A percentile compares a stretch with the other conserved stretches of the same genome.
Conservation (phyloP, 2,888 invertebrate genomes). For the Barypeithes pellucidus region DNA sequence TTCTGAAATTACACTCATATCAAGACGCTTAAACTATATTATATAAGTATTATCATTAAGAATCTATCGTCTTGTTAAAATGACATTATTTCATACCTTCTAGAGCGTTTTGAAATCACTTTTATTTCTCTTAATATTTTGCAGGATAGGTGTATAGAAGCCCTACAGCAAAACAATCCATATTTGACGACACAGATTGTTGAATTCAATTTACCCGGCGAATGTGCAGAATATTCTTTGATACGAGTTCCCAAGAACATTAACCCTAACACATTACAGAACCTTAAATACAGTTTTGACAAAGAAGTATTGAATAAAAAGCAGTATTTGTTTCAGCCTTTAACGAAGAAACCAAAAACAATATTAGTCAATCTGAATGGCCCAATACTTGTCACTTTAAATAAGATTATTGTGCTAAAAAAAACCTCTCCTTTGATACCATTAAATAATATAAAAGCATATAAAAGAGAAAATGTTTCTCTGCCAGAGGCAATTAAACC, state of each 20-base stretch:
- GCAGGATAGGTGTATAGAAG: conserved; percentile 22
- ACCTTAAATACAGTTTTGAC: conserved; percentile 51
- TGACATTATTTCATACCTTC: no score
- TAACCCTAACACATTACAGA: conserved; percentile 53
- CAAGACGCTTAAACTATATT: no score
- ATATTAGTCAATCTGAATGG: conserved; percentile 48
- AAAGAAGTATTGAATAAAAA: conserved; percentile 53
- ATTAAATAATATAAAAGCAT: conserved; percentile 46
- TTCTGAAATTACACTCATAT: no score
- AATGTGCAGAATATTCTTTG: conserved; percentile 53
- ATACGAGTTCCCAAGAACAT: conserved; percentile 59
- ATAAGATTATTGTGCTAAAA: conserved; percentile 56
- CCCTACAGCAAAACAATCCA: conserved; percentile 44
- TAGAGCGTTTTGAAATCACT: no score
- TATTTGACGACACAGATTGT: conserved; percentile 28
- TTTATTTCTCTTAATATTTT: neutral
- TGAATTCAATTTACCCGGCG: conserved; percentile 32
- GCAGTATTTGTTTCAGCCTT: conserved; percentile 57
- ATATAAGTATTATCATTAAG: no score
- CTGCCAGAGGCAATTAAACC: conserved; percentile 60
- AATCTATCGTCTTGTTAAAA: no score
- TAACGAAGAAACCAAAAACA: conserved; percentile 49
- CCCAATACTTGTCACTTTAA: conserved; percentile 55
- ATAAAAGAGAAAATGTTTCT: conserved; percentile 53
- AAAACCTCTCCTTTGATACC: conserved; percentile 58